phyloP scores from a whole-genome alignment of 2,113 vertebrate genomes.

The Formicarius rufipectus region DNA sequence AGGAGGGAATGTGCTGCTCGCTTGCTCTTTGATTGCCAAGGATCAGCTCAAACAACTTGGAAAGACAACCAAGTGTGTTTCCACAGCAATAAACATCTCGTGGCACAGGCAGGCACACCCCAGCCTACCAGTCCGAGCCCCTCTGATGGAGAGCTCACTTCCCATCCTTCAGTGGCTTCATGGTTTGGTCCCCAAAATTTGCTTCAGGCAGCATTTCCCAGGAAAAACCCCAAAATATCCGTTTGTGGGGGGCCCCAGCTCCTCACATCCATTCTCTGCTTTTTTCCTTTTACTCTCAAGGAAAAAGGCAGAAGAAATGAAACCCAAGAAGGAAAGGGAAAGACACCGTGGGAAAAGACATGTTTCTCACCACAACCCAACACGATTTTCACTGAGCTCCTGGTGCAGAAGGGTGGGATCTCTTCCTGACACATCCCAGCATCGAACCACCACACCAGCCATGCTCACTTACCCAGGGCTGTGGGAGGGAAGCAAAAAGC shows the following conservation, averaged over 20 bases:
- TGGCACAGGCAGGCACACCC: neutral
- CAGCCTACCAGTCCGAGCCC: neutral
- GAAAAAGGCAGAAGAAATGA: neutral
- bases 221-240: neutral
- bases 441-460: too few species aligned
- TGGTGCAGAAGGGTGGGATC: neutral
- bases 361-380: neutral
- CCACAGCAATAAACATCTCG: neutral
- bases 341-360: neutral
- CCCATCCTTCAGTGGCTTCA: neutral
- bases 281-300: neutral
- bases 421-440: neutral
- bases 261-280: rapidly evolving
- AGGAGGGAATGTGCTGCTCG: neutral
- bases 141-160: neutral
- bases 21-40: neutral
- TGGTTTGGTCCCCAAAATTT: neutral
- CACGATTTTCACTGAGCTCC: neutral
- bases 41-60: neutral
- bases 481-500: neutral
- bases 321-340: neutral
- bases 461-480: neutral
- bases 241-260: too few species aligned
- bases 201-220: neutral
- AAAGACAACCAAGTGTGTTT: neutral